These are phyloP conservation scores for Aptenodytes forsteri DNA, from an alignment of 2,113 vertebrate species.

Conservation along the genomic window DNA sequence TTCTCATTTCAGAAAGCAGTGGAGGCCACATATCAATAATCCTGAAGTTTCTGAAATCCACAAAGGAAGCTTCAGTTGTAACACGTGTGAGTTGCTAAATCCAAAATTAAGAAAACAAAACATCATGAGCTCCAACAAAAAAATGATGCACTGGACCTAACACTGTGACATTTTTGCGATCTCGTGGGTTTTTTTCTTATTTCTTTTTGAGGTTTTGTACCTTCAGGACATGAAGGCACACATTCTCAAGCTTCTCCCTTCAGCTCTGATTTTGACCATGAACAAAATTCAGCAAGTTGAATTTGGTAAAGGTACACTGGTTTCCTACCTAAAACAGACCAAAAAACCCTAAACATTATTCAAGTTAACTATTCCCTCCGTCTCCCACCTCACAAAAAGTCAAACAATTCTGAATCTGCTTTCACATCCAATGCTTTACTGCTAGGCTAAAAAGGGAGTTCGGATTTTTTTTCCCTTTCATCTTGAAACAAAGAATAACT, in stretches of 20 bases:
- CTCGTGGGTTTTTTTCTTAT: neutral
- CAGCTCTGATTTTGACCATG: no score
- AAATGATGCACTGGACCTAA: neutral
- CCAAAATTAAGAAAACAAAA: neutral
- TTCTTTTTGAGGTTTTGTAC: neutral
- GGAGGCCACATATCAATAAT: neutral
- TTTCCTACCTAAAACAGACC: neutral
- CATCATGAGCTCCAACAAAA: neutral
- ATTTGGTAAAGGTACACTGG: neutral
- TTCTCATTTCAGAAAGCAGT: neutral
- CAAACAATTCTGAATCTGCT: neutral
- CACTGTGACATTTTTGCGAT: neutral
- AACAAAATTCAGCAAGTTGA: neutral
- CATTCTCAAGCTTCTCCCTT: no score
- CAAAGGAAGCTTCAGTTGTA: neutral
- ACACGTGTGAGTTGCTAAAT: neutral
- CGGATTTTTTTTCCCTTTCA: neutral
- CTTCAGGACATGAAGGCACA: neutral
- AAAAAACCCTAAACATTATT: neutral
- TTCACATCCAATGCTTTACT: slow-evolving; percentile 9
- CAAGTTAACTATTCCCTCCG: neutral
- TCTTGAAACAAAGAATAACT: neutral
- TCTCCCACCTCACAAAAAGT: neutral
- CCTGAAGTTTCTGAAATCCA: neutral
- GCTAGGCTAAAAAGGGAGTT: neutral